Conservation (phyloP, 1,140 invertebrate species). For the Cyphomyrmex costatus region DNA sequence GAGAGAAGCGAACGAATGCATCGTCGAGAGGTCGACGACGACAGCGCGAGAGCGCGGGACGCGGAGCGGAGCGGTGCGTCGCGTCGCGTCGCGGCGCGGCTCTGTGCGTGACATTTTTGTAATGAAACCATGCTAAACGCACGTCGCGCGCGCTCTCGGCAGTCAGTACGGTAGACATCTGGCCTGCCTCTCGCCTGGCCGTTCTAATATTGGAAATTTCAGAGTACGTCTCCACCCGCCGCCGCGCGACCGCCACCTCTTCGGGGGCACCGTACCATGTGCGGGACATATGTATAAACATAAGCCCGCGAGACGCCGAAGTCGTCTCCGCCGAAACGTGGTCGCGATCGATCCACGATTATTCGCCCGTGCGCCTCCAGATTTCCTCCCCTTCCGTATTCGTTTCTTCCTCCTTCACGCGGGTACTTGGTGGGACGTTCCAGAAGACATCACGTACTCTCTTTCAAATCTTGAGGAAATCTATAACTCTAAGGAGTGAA, state of each 20-base stretch:
- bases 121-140: slow-evolving; percentile 83
- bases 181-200: slow-evolving; percentile 83
- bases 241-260: slow-evolving; percentile 72
- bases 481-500: no score
- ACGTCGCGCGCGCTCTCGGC: slow-evolving; percentile 69
- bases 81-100: slow-evolving; percentile 40
- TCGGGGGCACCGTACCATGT: slow-evolving; percentile 81
- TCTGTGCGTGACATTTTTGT: slow-evolving; percentile 85
- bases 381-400: neutral
- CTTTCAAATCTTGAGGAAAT: no score
- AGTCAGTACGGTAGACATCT: slow-evolving; percentile 83
- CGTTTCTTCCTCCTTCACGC: neutral
- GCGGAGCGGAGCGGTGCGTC: slow-evolving; percentile 43
- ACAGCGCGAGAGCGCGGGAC: slow-evolving; percentile 56
- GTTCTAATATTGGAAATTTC: slow-evolving; percentile 86
- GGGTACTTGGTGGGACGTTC: neutral
- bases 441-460: neutral
- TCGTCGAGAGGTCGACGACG: slow-evolving; percentile 66
- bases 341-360: slow-evolving; percentile 73
- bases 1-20: slow-evolving; percentile 34
- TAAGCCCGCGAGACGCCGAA: slow-evolving; percentile 76
- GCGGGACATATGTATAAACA: slow-evolving; percentile 86
- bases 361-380: slow-evolving; percentile 48
- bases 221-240: slow-evolving; percentile 68
- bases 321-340: slow-evolving; percentile 70